A percentile compares a stretch with the other conserved stretches of the same genome.
Evolutionary conservation across 2,888 invertebrate genomes (phyloP).

Genomic region (Gnatocerus cornutus): DNA sequence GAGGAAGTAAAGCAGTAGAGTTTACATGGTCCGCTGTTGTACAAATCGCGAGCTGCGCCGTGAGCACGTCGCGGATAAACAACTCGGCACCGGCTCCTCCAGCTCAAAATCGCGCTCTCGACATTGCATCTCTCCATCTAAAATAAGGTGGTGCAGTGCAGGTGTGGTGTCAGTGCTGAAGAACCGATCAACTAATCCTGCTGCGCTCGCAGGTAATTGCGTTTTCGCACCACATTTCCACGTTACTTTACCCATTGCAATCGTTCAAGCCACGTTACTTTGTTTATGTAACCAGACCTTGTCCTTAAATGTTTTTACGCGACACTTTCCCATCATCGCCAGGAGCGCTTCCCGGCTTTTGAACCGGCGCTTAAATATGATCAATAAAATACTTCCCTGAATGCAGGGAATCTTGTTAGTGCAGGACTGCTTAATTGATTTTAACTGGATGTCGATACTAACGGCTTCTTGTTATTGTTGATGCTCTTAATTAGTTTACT

Average conservation of each 20-base stretch:
- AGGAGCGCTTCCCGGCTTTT: not conserved
- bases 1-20: slow-evolving; percentile 46
- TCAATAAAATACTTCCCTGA: slow-evolving; percentile 33
- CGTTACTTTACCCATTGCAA: not conserved
- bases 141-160: slow-evolving; percentile 18
- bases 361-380: slow-evolving; percentile 3
- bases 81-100: slow-evolving; percentile 37
- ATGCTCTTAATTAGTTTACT: slow-evolving; percentile 20
- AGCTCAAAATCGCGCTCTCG: slow-evolving; percentile 32
- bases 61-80: slow-evolving; percentile 47
- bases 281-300: slow-evolving; percentile 15
- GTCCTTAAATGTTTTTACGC: slow-evolving; percentile 7
- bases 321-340: slow-evolving; percentile 4
- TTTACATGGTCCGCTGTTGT: slow-evolving; percentile 43
- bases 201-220: slow-evolving; percentile 16
- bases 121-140: slow-evolving; percentile 20
- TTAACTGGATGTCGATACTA: slow-evolving; percentile 6
- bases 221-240: slow-evolving; percentile 5
- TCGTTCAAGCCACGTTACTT: slow-evolving; percentile 9
- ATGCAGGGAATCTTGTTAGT: slow-evolving; percentile 27
- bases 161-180: slow-evolving; percentile 35
- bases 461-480: slow-evolving; percentile 24
- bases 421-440: slow-evolving; percentile 27
- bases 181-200: slow-evolving; percentile 2
- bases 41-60: slow-evolving; percentile 47